Percentiles rank a stretch among this genome's conserved stretches.
phyloP scores from a whole-genome alignment of 2,113 vertebrate species.

The Dryoscopus gambensis region DNA sequence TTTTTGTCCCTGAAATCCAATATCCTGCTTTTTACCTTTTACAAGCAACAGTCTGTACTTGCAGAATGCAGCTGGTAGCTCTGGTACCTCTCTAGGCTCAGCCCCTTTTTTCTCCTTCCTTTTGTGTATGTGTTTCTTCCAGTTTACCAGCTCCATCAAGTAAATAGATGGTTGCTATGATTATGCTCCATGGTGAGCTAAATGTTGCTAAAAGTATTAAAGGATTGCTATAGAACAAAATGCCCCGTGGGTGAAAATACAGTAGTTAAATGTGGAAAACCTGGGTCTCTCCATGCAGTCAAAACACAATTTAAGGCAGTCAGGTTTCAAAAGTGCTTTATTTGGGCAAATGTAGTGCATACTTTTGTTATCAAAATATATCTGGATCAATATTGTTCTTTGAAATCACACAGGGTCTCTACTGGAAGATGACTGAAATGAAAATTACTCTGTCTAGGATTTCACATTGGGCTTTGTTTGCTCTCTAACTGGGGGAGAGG shows the following conservation, averaged over 20 bases:
- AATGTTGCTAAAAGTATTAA: not conserved
- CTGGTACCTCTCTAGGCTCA: not conserved
- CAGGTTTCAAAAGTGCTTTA: not conserved
- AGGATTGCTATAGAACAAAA: not conserved
- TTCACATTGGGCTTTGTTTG: not conserved
- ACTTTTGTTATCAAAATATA: conserved; percentile 4
- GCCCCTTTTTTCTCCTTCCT: not conserved
- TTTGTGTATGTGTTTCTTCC: not conserved
- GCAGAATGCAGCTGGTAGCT: not conserved
- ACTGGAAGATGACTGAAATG: not conserved
- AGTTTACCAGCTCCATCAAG: not conserved
- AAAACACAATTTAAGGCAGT: not conserved
- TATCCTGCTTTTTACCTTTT: not conserved
- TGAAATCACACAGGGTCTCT: not conserved
- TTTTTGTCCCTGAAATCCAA: not conserved
- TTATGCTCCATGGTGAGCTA: not conserved
- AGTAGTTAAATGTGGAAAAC: not conserved
- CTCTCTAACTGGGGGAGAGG: not conserved
- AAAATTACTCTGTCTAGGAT: not conserved
- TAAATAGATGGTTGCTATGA: not conserved
- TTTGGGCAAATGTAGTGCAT: not conserved
- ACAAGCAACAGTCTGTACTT: not conserved
- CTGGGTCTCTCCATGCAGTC: not conserved
- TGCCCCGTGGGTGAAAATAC: not conserved
- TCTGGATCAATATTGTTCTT: not conserved